Conservation (phyloP, 1,140 invertebrate genomes). For the Lerema accius region DNA sequence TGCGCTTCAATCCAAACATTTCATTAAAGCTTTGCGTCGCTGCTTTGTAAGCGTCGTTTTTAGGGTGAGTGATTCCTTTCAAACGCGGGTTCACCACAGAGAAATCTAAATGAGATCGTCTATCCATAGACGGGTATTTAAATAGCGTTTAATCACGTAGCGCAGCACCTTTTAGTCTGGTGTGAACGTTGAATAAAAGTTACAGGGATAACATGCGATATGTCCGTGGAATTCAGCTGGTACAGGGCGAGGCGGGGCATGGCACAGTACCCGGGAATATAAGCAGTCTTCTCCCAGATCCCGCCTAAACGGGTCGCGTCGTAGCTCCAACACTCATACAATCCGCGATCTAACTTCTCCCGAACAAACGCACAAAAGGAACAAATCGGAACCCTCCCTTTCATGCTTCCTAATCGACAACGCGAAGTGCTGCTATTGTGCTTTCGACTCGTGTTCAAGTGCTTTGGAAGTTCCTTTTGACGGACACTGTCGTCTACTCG, state of each 20-base stretch:
- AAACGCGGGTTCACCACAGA: background rate
- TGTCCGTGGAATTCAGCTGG: constrained; percentile 42
- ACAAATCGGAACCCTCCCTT: constrained; percentile 43
- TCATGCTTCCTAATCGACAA: constrained; percentile 46
- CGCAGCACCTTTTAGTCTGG: constrained; percentile 6
- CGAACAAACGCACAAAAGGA: constrained; percentile 50
- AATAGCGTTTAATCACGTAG: constrained; percentile 18
- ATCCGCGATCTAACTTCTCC: constrained; percentile 55
- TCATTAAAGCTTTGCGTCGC: constrained; percentile 6
- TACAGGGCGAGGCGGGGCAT: constrained; percentile 43
- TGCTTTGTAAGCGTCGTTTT: constrained; percentile 3
- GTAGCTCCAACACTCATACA: constrained; percentile 5
- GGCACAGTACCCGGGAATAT: constrained; percentile 36
- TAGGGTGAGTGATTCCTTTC: constrained; percentile 1
- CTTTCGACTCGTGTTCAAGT: constrained; percentile 20
- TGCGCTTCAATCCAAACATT: constrained; percentile 4
- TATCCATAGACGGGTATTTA: background rate
- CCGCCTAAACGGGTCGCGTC: constrained; percentile 40
- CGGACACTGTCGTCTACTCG: background rate
- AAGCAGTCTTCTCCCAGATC: constrained; percentile 59
- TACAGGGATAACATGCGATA: constrained; percentile 44
- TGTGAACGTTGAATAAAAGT: constrained; percentile 38
- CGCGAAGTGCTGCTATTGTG: constrained; percentile 51
- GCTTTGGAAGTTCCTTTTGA: background rate
- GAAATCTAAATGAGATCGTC: constrained; percentile 1